Conservation (phyloP, 2,113 vertebrate species). For the Platycercus adscitus region DNA sequence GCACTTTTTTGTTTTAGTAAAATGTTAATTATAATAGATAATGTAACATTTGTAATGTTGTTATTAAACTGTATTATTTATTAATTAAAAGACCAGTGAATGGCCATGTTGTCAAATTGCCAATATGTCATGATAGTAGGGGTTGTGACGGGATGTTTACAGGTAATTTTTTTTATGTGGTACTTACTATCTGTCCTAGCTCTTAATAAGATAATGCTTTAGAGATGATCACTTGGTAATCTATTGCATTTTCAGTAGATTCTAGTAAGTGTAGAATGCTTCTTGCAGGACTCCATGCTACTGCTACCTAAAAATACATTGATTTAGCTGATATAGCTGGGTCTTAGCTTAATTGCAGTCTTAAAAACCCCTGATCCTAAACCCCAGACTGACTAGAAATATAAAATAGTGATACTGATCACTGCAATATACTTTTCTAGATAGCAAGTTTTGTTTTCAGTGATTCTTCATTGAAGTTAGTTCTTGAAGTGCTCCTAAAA, state of each 20-base stretch:
- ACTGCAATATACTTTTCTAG: background rate
- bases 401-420: background rate
- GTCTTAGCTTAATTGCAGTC: background rate
- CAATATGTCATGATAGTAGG: background rate
- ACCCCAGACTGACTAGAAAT: background rate
- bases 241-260: background rate
- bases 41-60: background rate
- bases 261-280: background rate
- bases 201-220: background rate
- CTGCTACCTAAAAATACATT: background rate
- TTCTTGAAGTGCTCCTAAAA: background rate
- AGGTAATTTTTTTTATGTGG: background rate
- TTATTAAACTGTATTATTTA: background rate
- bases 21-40: background rate
- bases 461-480: background rate
- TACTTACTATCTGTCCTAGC: background rate
- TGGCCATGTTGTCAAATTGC: background rate
- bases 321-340: background rate
- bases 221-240: background rate
- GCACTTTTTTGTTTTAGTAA: background rate
- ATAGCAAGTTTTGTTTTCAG: background rate
- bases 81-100: background rate
- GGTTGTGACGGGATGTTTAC: background rate
- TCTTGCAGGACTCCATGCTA: background rate
- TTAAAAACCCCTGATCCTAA: background rate